Evolutionary conservation across 2,888 invertebrate genomes (phyloP), one percentile per base, ranked within the genome.

Genomic region (Eurytoma californica): DNA sequence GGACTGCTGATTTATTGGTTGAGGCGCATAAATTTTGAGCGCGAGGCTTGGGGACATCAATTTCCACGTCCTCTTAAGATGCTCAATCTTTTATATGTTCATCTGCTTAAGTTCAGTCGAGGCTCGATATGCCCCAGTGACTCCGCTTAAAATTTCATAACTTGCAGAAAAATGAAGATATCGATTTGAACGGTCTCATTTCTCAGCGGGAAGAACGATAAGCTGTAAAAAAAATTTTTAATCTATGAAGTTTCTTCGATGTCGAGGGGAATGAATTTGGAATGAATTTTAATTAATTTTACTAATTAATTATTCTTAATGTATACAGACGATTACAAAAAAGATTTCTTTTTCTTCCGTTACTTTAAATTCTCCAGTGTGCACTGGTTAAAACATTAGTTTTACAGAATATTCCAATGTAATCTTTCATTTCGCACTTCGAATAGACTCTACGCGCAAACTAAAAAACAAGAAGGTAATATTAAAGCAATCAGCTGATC

Each of bases 131-230:
- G n/a, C 53, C 53, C 5, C 53, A n/a, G n/a, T 53, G n/a, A n/a
- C 53, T 53, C n/a, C 53, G n/a, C n/a, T 53, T 53, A 53, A 53
- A 53, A 53, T n/a, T 53, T 53, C n/a, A 53, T 53, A 53, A n/a
- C 53, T 53, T 53, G 53, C 53, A 53, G 53, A 53, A 53, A 53
- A 53, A 53, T 53, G 53, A n/a, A 53, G n/a, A 53, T 12, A 53
- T 53, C 53, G 53, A 51, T 51, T 51, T 14, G 14, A 51, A 51
- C 51, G 16, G 14, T 3, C 51, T 51, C 51, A 14, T 13, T 9
- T 51, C 2, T 51, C 3, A 3, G 16, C 9, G 13, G 2, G 51
- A 2, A 7, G 51, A 13, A 3, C 13, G 14, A 53, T 53, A 16
- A 53, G 53, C 16, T 53, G 14, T 5, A 14, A 53, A 4, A 53